Base-by-base conservation (phyloP, 2,797 vertebrate genomes). In the Numenius phaeopus region DNA sequence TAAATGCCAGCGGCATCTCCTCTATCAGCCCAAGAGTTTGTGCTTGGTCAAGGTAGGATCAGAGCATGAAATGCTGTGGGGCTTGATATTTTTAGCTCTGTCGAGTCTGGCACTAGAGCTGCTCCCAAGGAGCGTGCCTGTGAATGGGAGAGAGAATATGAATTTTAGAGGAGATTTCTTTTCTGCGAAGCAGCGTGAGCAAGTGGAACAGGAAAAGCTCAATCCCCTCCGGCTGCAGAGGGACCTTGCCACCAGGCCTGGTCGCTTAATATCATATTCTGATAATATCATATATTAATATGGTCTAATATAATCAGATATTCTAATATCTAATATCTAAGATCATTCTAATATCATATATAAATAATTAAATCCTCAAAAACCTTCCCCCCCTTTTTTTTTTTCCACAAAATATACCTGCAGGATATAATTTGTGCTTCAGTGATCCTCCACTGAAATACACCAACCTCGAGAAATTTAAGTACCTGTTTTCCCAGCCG, bases 81-180 rank as follows among this genome's bases (percentile, higher is more conserved):
- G 57, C 13, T 11, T n/a, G 12, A 8, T 44, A 14, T 8, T 50
- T 67, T 73, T 67, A 46, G 19, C 24, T 18, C 24, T 2, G 11
- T 11, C 13, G 2, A 3, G 37, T 42, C 46, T n/a, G 30, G 34
- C 23, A 13, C 17, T 46, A 40, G 34, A 81, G 21, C 32, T n/a
- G 24, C 9, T 0, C 34, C 58, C 20, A 10, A 30, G n/a, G 32
- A 76, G 11, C 9, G 1, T 22, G 11, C 7, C 0, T 0, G 18
- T 47, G 46, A 61, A 61, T 5, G 17, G 11, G 26, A 71, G 24
- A 34, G 11, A 86, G 46, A 24, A 27, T 4, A 7, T 13, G 34
- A 50, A 44, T 76, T 40, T 67, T 59, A 62, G 55, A 77, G 9
- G 32, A 55, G 26, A 78, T 55, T 39, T 66, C 58, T 85, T 55